Evolutionary conservation across 2,888 invertebrate genomes (phyloP), one percentile per base, ranked within the genome.

Genomic region (Sussaba pulchella): DNA sequence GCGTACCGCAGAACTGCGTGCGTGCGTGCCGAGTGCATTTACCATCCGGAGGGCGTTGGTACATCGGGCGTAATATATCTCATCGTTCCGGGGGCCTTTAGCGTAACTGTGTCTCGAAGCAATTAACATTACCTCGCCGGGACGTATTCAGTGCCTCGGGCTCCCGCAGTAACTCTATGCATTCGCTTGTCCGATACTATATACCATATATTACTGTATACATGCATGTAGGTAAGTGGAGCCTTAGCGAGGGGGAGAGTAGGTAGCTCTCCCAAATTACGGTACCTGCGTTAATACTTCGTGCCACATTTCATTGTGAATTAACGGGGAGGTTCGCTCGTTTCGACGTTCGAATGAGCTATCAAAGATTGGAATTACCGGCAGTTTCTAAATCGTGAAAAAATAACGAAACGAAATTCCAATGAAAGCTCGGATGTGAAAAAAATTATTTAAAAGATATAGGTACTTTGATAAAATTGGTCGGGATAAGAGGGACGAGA

Each of bases 81-180:
- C 74, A 73, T 77, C 74, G 78, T 77, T 81, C 81, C 78, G 78
- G 81, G 78, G 77, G 81, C 81, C 81, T 74, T 78, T 57, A 73
- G 81, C 81, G 81, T 81, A 81, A 70, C 73, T 77, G 77, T 73
- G 78, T 81, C 81, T 81, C 77, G 81, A 70, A 81, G 81, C 81
- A 81, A 81, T 81, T 81, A 81, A 81, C 81, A 81, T 81, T 78
- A 81, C 77, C 81, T 81, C 81, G 81, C 74, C 66, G 45, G 74
- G 59, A 81, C 66, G 73, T 74, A 81, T 76, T 76, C 54, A 52
- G 70, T 64, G 63, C 63, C 72, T 59, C 50, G 43, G 39, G 39
- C 81, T 69, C 69, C 50, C 70, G 69, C 70, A 71, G 67, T 70
- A 41, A 66, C 75, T 72, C 73, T 66, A 71, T 77, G 59, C 70